Percentiles rank a stretch among this genome's conserved stretches.
Conservation (phyloP, 1,140 invertebrate species). For the Orius insidiosus region DNA sequence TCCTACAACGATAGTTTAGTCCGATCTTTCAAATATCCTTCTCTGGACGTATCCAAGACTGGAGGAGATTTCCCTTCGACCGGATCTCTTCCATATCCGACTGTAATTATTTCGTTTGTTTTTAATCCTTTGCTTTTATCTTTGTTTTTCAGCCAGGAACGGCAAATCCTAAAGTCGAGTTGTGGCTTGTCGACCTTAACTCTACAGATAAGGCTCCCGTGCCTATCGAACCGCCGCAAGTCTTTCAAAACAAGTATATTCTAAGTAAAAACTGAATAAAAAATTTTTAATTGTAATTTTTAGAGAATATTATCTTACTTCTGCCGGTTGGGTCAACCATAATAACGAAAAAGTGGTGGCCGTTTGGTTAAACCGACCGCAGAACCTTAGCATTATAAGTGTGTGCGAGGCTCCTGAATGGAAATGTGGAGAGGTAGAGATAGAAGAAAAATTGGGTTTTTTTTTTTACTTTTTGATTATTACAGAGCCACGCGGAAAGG, state of each 20-base stretch:
- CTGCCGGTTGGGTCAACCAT: slow-evolving; percentile 68
- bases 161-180: slow-evolving; percentile 57
- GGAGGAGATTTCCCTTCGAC: slow-evolving; percentile 47
- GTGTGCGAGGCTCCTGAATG: slow-evolving; percentile 58
- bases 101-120: slow-evolving; percentile 26
- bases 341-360: slow-evolving; percentile 56
- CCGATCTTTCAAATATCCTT: slow-evolving; percentile 53
- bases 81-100: slow-evolving; percentile 58
- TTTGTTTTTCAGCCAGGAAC: slow-evolving; percentile 50
- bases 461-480: background rate
- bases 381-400: slow-evolving; percentile 68
- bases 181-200: slow-evolving; percentile 62
- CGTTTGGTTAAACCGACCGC: slow-evolving; percentile 78
- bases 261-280: no score
- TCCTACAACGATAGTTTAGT: slow-evolving; percentile 75
- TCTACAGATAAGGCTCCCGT: slow-evolving; percentile 41
- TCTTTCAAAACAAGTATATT: slow-evolving; percentile 51
- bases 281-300: slow-evolving; percentile 19
- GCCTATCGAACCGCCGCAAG: slow-evolving; percentile 47
- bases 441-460: background rate
- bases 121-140: background rate
- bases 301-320: slow-evolving; percentile 84
- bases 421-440: slow-evolving; percentile 60
- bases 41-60: slow-evolving; percentile 32
- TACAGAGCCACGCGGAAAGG: slow-evolving; percentile 57